Percentiles rank a stretch among this genome's conserved stretches.
Evolutionary conservation across 2,113 vertebrate species (phyloP).

Genomic region (Chelonoidis abingdonii): DNA sequence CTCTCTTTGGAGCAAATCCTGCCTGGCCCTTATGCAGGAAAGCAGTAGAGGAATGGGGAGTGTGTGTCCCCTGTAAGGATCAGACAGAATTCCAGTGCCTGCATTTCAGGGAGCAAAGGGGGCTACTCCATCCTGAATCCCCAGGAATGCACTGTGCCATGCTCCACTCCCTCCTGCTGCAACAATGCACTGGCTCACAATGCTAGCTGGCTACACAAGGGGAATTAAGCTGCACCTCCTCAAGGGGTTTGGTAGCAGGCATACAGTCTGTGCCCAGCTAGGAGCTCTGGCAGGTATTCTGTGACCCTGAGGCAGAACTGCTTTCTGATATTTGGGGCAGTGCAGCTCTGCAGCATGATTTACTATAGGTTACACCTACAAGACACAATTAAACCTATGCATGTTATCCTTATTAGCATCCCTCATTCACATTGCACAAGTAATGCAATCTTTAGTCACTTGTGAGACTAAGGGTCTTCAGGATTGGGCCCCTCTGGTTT

Average conservation of each 20-base stretch:
- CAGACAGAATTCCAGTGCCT: background rate
- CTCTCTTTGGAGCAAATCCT: background rate
- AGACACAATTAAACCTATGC: background rate
- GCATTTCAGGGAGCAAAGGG: background rate
- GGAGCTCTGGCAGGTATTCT: fast-evolving
- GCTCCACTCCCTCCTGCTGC: background rate
- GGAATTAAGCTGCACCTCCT: background rate
- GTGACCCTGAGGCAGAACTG: fast-evolving
- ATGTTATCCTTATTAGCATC: background rate
- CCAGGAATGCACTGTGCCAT: background rate
- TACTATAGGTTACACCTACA: background rate
- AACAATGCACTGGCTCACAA: background rate
- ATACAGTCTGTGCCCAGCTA: background rate
- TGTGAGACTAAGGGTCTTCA: background rate
- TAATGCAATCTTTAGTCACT: background rate
- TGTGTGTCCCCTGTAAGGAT: background rate
- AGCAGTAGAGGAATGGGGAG: background rate
- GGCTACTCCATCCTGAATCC: background rate
- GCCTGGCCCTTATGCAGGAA: background rate
- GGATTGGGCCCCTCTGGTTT: background rate
- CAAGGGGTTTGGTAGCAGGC: background rate
- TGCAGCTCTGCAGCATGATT: fast-evolving
- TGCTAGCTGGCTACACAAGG: background rate
- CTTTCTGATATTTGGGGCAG: background rate
- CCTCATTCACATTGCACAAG: background rate